Base-by-base conservation (phyloP, 2,888 invertebrate species). In the Netelia virgata region DNA sequence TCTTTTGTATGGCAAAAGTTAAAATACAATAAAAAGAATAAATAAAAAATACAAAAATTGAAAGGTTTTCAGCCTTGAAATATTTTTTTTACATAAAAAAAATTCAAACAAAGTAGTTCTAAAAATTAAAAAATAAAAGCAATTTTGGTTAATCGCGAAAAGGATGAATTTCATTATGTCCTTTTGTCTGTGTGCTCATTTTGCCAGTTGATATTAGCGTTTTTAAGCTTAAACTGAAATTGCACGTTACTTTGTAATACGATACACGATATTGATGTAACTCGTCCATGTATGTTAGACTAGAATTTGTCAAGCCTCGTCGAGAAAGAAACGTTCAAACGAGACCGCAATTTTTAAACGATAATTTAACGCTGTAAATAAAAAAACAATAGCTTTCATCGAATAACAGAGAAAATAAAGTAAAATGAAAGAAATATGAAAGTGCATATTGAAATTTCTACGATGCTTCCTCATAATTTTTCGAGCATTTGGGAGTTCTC, bases 351-450 rank as follows among this genome's bases (percentile, higher is more conserved):
- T 28, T 73, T 1, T 64, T 47, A 8, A 79, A 78, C 9, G 63
- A 78, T 63, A 63, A 66, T 73, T 73, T 73, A 66, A 73, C 64
- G 9, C 16, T 79, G 79, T 79, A 79, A 72, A 79, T 79, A 79
- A 78, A 18, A 28, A 36, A 8, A 36, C 36, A 70, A 79, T 73
- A 79, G 28, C 28, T 43, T 79, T n/a, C 64, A 41, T 55, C 43
- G 50, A 36, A 43, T 53, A 18, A 64, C 41, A 23, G 64, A 10
- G 20, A 72, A 23, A 79, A 79, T 64, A 72, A 79, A 79, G 55
- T 57, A 18, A 63, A 79, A 79, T 23, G 36, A 69, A 61, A 50
- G 50, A 57, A 61, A 61, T 61, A 14, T 11, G 11, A 61, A 61
- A 61, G 3, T 28, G 23, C 6, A 10, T 28, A 10, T 59, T 23